Evolutionary conservation across 1,140 invertebrate species (phyloP), one percentile per base, ranked within the genome.

Genomic region (Chionoecetes opilio): DNA sequence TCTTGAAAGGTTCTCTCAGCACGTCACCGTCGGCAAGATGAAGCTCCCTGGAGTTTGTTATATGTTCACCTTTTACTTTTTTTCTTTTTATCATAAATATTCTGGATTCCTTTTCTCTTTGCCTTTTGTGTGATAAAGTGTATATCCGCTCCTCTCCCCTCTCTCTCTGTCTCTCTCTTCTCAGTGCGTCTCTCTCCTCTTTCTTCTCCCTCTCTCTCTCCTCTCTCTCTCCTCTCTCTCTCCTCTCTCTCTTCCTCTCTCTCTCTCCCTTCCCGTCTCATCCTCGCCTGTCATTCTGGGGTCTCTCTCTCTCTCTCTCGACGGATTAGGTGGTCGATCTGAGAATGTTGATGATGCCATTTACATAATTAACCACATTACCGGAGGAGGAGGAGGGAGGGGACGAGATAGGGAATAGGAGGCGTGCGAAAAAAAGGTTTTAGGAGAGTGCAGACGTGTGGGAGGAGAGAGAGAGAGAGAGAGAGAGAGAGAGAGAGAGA

Each of bases 231-330:
- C n/a, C 38, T 29, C 89, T 29, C 38, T 46, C 89, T 46, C 38
- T 29, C 89, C 89, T 29, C 38, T 63, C 38, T 29, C 38, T 91
- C 21, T 31, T 46, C 9, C 46, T 26, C 32, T 91, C n/a, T 91
- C 32, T 35, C 46, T 32, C 53, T 32, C 53, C 26, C 46, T 75
- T 32, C 26, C 38, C 26, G 14, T 29, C 38, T 21, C 41, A 8
- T 14, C 14, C 41, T 46, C 41, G n/a, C n/a, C n/a, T n/a, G n/a
- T n/a, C n/a, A n/a, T n/a, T n/a, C n/a, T n/a, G n/a, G n/a, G n/a
- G n/a, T 32, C 46, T 63, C 90, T 75, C 32, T 91, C 89, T 91
- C n/a, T 91, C 32, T 63, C 41, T 91, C n/a, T 63, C 53, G 37
- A 38, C 37, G 37, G 32, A 87, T 87, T 87, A 87, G 32, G 29